Evolutionary conservation across 2,888 invertebrate species (phyloP), one percentile per base, ranked within the genome.

Genomic region (Sarcophaga carnaria): DNA sequence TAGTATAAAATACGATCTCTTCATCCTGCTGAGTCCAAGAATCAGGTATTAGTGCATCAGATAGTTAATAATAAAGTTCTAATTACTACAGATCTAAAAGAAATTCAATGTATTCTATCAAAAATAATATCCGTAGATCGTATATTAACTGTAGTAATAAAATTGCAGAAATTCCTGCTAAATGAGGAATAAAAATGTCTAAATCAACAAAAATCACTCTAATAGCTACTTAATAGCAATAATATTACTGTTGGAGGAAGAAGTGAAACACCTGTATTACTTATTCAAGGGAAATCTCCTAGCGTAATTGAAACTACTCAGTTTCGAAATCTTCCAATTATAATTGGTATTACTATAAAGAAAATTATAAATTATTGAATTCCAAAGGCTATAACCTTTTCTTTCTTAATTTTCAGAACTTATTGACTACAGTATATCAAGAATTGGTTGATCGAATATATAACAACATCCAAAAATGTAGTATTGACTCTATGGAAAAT

Each of bases 271-370:
- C 96, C 97, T 95, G 97, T 96, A 94, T 97, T 97, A 95, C 97
- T 97, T 95, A 97, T 94, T 91, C 96, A 96, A 0, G 97, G 97
- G 78, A 97, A 97, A 12, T 96, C 95, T 88, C 96, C 96, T 91
- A 97, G 90, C 94, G 97, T 96, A 93, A 97, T 89, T 6, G 97
- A 97, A 0, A 97, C 94, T 92, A 97, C 90, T 95, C 96, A 97
- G 93, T 97, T 97, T 87, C 97, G 97, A 94, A 97, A 97, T 91
- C 97, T 97, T 80, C 97, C 97, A 94, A 96, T 96, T 95, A 96
- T 95, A 94, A 96, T 95, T 10, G 96, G 95, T 94, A 96, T 96
- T 71, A 96, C 95, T 94, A 96, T 95, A 94, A 96, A 96, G 94
- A 97, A 97, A 95, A 97, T 96, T 95, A 97, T 97, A 92, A 97